phyloP scores from a whole-genome alignment of 2,797 vertebrate species.

The Tamandua tetradactyla region DNA sequence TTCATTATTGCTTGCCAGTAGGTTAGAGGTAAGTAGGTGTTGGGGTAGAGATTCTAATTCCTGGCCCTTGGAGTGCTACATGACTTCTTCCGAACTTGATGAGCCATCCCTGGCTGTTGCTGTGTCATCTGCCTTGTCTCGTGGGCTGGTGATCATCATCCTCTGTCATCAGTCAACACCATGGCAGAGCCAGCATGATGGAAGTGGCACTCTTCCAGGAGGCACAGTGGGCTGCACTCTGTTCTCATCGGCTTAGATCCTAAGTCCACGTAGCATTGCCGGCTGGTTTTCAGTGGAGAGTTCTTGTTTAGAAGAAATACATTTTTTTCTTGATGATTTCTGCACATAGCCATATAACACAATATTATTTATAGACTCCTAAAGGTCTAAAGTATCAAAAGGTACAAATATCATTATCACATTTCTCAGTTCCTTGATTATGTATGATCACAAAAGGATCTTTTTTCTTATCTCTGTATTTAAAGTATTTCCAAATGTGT shows the following conservation, averaged over 20 bases:
- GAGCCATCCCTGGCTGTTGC: background rate
- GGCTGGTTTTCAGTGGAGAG: background rate
- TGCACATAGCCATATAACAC: background rate
- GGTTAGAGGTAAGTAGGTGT: background rate
- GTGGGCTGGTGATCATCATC: fast-evolving
- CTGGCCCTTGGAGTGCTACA: background rate
- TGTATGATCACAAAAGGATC: background rate
- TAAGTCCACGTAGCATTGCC: background rate
- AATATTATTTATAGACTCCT: background rate
- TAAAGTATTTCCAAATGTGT: background rate
- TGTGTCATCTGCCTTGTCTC: background rate
- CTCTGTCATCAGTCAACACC: too few species aligned
- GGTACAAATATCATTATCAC: background rate
- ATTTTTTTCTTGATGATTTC: background rate
- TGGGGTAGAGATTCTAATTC: background rate
- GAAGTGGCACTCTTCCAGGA: too few species aligned
- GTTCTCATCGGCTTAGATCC: too few species aligned
- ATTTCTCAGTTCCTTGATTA: background rate
- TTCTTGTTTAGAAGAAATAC: background rate
- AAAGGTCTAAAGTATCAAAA: background rate
- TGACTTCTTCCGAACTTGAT: too few species aligned
- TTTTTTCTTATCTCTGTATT: background rate
- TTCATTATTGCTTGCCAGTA: background rate
- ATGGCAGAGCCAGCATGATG: background rate
- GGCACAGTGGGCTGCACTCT: too few species aligned